Evolutionary conservation across 2,113 vertebrate genomes (phyloP).

Genomic region (Serilophus lunatus): DNA sequence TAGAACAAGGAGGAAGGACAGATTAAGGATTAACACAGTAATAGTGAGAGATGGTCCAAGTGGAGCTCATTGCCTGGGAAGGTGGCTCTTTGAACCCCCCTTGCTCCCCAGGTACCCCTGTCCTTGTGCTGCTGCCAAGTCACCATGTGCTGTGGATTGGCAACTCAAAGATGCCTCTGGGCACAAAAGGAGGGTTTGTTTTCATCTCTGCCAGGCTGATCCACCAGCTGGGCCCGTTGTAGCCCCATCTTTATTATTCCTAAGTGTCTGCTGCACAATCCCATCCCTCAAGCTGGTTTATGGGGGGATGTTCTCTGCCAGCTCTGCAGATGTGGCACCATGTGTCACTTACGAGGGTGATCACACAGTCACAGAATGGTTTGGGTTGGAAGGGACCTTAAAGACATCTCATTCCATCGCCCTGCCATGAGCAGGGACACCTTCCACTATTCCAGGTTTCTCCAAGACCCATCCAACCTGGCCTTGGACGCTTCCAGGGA

Average conservation of each 20-base stretch:
- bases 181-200: not conserved
- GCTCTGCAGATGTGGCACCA: not conserved
- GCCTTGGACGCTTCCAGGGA: not conserved
- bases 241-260: not conserved
- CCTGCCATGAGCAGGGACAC: not conserved
- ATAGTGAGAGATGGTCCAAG: not conserved
- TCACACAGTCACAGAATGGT: accelerated
- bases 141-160: not conserved
- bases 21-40: not conserved
- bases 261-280: accelerated
- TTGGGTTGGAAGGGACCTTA: not conserved
- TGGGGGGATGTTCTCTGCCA: not conserved
- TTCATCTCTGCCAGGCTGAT: not conserved
- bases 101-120: not conserved
- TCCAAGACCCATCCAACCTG: not conserved
- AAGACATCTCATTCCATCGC: accelerated
- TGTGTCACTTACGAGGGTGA: accelerated
- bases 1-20: not conserved
- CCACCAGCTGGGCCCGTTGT: not conserved
- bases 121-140: not conserved
- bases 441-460: not conserved
- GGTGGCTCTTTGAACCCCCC: not conserved
- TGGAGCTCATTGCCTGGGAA: not conserved
- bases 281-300: not conserved
- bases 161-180: not conserved